Conservation (phyloP, 2,113 vertebrate species). For the Pseudorectes ferrugineus region DNA sequence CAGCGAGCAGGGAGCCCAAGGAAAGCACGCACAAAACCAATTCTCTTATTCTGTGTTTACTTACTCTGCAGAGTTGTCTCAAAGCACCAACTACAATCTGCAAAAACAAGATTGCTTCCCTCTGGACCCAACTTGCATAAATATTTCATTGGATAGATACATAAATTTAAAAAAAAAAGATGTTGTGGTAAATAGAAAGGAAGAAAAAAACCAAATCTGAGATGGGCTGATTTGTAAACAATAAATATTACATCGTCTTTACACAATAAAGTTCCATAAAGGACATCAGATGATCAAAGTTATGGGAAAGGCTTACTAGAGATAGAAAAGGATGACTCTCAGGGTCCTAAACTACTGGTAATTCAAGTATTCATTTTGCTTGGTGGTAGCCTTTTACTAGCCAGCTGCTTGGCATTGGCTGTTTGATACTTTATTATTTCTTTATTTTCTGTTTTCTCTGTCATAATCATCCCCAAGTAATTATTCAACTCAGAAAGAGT, state of each 20-base stretch:
- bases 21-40: constrained; percentile 45
- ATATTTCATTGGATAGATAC: constrained; percentile 49
- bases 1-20: not conserved
- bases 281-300: constrained; percentile 43
- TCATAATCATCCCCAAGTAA: not conserved
- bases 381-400: not conserved
- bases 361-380: not conserved
- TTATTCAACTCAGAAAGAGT: not conserved
- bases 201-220: not conserved
- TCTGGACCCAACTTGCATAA: constrained; percentile 41
- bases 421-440: not conserved
- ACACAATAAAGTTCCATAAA: constrained; percentile 26
- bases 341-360: not conserved
- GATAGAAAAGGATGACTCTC: not conserved
- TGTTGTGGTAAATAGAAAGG: constrained; percentile 11
- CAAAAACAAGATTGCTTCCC: constrained; percentile 53
- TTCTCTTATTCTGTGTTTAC: constrained; percentile 59
- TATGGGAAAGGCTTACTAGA: not conserved
- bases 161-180: not conserved
- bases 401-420: not conserved
- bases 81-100: constrained; percentile 46
- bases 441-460: not conserved
- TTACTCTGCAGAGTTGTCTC: not conserved
- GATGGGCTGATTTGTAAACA: constrained; percentile 41
- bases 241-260: constrained; percentile 53